These are phyloP conservation scores for Sceliomorpha sp. DNA, from an alignment of 2,888 invertebrate species.

Conservation along the genomic window DNA sequence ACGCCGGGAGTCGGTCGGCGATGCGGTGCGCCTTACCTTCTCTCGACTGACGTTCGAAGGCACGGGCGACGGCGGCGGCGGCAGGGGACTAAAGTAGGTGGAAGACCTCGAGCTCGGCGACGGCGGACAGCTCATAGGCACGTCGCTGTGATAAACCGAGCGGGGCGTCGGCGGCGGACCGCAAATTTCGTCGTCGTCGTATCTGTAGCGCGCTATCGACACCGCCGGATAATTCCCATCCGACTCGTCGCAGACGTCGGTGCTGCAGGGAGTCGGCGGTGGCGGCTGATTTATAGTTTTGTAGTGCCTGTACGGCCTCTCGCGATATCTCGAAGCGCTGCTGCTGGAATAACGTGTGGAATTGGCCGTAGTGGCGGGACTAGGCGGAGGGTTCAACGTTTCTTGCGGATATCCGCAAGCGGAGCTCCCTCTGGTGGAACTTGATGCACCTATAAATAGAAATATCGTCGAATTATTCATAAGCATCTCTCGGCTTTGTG, in stretches of 20 bases:
- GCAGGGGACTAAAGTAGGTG: slow-evolving; percentile 89
- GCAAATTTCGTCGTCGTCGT: slow-evolving; percentile 86
- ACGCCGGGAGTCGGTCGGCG: slow-evolving; percentile 36
- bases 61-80: slow-evolving; percentile 93
- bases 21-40: slow-evolving; percentile 39
- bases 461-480: not conserved
- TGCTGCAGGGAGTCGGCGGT: slow-evolving; percentile 96
- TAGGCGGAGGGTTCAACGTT: slow-evolving; percentile 94
- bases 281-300: slow-evolving; percentile 90
- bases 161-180: slow-evolving; percentile 89
- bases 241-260: slow-evolving; percentile 95
- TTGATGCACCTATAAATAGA: slow-evolving; percentile 82
- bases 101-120: slow-evolving; percentile 87
- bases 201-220: slow-evolving; percentile 81
- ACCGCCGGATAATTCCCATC: slow-evolving; percentile 86
- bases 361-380: slow-evolving; percentile 89
- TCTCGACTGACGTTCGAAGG: slow-evolving; percentile 74
- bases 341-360: slow-evolving; percentile 82
- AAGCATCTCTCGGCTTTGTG: too few relatives aligned
- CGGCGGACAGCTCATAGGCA: slow-evolving; percentile 84
- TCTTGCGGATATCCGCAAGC: slow-evolving; percentile 88
- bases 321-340: slow-evolving; percentile 84
- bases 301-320: slow-evolving; percentile 87
- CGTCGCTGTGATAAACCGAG: slow-evolving; percentile 88
- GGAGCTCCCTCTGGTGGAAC: slow-evolving; percentile 85